These are phyloP conservation scores for Xestia xanthographa DNA, from an alignment of 2,888 invertebrate species.

Conservation along the genomic window DNA sequence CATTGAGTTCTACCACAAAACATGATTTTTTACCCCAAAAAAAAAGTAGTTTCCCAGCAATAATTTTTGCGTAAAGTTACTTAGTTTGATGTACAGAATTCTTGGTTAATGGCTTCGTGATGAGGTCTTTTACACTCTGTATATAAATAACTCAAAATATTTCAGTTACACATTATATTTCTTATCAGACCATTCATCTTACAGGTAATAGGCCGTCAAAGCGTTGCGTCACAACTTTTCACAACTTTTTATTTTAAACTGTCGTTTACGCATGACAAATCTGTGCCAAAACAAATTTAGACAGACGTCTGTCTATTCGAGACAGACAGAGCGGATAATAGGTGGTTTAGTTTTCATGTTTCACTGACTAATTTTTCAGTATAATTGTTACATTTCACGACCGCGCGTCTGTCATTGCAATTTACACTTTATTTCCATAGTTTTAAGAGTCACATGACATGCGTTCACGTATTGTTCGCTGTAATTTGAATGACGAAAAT, in stretches of 20 bases:
- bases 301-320: slow-evolving; percentile 28
- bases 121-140: no score
- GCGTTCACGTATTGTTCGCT: background rate
- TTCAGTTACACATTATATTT: slow-evolving; percentile 14
- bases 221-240: background rate
- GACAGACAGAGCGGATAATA: slow-evolving; percentile 42
- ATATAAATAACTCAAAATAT: no score
- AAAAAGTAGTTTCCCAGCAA: no score
- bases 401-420: background rate
- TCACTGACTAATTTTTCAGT: background rate
- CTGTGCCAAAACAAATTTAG: slow-evolving; percentile 60
- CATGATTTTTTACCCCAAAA: no score
- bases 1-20: no score
- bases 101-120: no score
- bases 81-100: no score
- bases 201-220: slow-evolving; percentile 5
- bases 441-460: rapidly evolving
- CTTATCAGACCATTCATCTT: background rate
- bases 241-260: slow-evolving; percentile 45
- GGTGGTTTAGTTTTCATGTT: slow-evolving; percentile 31
- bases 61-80: no score
- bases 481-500: slow-evolving; percentile 12
- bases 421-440: background rate
- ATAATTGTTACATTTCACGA: slow-evolving; percentile 17
- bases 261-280: slow-evolving; percentile 35